phyloP scores from a whole-genome alignment of 2,113 vertebrate species.

The Campylomormyrus numenius region DNA sequence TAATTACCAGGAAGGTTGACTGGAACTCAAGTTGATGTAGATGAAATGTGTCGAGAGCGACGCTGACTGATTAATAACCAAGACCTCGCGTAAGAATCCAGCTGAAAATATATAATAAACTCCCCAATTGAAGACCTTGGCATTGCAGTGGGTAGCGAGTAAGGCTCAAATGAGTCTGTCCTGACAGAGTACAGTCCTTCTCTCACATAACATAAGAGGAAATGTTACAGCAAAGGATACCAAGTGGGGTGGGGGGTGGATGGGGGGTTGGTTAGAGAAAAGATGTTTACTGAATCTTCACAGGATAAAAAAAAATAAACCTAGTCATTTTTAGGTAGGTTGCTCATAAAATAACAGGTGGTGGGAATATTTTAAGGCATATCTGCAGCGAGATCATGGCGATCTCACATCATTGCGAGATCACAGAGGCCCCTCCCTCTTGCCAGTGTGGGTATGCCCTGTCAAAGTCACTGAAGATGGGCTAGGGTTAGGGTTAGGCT shows the following conservation, averaged over 20 bases:
- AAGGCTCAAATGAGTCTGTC: background rate
- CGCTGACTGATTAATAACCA: background rate
- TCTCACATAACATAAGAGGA: background rate
- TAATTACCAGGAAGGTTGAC: background rate
- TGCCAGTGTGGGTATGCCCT: background rate
- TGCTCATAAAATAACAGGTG: background rate
- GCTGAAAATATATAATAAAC: background rate
- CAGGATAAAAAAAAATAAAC: background rate
- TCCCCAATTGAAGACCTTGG: background rate
- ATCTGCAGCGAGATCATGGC: background rate
- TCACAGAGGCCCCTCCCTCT: background rate
- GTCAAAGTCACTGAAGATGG: background rate
- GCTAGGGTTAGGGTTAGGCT: background rate
- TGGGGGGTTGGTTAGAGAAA: background rate
- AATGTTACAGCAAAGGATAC: background rate
- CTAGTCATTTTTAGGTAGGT: background rate
- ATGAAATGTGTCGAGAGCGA: background rate
- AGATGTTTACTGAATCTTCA: background rate
- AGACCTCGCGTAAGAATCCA: background rate
- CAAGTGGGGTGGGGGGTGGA: background rate
- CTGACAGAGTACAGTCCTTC: background rate
- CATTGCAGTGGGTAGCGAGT: background rate
- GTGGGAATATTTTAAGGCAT: background rate
- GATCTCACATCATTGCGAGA: background rate
- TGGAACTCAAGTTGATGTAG: background rate